Evolutionary conservation across 2,113 vertebrate species (phyloP).

Genomic region (Amphilophus citrinellus): DNA sequence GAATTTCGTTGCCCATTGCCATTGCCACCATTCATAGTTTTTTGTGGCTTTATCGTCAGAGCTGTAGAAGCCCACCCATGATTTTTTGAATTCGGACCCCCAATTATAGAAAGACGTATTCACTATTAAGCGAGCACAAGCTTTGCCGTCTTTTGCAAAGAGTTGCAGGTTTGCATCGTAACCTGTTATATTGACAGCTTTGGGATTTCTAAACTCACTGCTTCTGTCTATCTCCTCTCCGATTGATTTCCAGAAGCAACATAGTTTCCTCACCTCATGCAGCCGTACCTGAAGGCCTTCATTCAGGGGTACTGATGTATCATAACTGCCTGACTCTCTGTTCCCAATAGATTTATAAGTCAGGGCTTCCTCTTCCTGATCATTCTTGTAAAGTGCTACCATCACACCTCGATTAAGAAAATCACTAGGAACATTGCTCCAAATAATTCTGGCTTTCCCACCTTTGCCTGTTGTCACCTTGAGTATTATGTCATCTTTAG

Average conservation of each 20-base stretch:
- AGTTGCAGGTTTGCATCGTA: conserved; percentile 47
- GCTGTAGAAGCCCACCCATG: conserved; percentile 67
- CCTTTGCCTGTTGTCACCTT: conserved; percentile 23
- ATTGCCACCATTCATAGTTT: conserved; percentile 52
- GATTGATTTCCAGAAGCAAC: conserved; percentile 32
- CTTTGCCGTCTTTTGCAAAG: conserved; percentile 59
- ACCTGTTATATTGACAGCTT: conserved; percentile 10
- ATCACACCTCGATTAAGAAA: conserved; percentile 5
- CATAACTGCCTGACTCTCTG: not conserved
- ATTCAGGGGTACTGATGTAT: conserved; percentile 52
- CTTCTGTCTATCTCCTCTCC: conserved; percentile 56
- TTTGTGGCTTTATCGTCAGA: conserved; percentile 21
- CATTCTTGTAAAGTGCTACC: conserved; percentile 28
- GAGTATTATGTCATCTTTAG: not conserved
- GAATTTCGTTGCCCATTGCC: conserved; percentile 69
- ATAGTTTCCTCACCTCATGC: conserved; percentile 22
- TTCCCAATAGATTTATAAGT: not conserved
- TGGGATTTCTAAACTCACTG: conserved; percentile 6
- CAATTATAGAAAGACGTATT: conserved; percentile 32
- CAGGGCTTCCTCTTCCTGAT: not conserved
- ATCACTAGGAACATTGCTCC: conserved; percentile 13
- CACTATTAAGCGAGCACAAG: conserved; percentile 61
- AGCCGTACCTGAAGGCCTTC: conserved; percentile 56
- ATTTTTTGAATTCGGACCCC: conserved; percentile 22
- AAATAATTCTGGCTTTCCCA: conserved; percentile 55